phyloP scores from a whole-genome alignment of 2,797 vertebrate genomes.

The Chaenodraco wilsoni region DNA sequence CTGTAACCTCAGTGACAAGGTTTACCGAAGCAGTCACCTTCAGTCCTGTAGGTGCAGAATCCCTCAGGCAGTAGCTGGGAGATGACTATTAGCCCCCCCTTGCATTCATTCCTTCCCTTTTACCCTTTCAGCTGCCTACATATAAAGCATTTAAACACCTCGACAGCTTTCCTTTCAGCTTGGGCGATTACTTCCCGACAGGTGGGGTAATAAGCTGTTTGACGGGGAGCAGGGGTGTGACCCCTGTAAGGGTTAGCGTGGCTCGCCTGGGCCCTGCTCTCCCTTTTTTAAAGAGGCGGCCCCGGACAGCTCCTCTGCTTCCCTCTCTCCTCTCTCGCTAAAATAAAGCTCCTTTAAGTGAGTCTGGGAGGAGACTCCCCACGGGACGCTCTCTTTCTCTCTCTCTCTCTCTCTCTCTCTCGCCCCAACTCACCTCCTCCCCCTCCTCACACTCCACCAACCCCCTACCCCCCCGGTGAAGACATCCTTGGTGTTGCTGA shows the following conservation, averaged over 20 bases:
- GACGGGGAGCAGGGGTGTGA: slow-evolving; percentile 86
- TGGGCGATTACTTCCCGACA: slow-evolving; percentile 95
- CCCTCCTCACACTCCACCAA: slow-evolving; percentile 69
- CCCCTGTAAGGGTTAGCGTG: slow-evolving; percentile 89
- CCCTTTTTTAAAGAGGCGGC: slow-evolving; percentile 74
- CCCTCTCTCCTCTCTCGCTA: slow-evolving; percentile 90
- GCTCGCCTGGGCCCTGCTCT: slow-evolving; percentile 67
- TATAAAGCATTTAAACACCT: slow-evolving; percentile 88
- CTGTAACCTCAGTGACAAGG: slow-evolving; percentile 40
- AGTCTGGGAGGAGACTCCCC: slow-evolving; percentile 88
- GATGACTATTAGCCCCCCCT: slow-evolving; percentile 68
- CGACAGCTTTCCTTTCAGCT: slow-evolving; percentile 85
- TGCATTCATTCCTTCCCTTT: slow-evolving; percentile 67
- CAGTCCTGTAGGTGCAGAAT: slow-evolving; percentile 62
- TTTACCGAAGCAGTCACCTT: slow-evolving; percentile 75
- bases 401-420: slow-evolving; percentile 50
- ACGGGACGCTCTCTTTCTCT: slow-evolving; percentile 65
- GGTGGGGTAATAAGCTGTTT: slow-evolving; percentile 98
- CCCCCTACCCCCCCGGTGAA: slow-evolving; percentile 78
- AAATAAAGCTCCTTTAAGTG: slow-evolving; percentile 99
- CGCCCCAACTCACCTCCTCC: slow-evolving; percentile 62
- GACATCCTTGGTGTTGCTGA: slow-evolving; percentile 94
- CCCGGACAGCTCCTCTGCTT: slow-evolving; percentile 83
- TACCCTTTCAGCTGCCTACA: slow-evolving; percentile 76
- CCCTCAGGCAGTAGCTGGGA: slow-evolving; percentile 51